Evolutionary conservation across 2,113 vertebrate genomes (phyloP).

Genomic region (Clarias macrocephalus): DNA sequence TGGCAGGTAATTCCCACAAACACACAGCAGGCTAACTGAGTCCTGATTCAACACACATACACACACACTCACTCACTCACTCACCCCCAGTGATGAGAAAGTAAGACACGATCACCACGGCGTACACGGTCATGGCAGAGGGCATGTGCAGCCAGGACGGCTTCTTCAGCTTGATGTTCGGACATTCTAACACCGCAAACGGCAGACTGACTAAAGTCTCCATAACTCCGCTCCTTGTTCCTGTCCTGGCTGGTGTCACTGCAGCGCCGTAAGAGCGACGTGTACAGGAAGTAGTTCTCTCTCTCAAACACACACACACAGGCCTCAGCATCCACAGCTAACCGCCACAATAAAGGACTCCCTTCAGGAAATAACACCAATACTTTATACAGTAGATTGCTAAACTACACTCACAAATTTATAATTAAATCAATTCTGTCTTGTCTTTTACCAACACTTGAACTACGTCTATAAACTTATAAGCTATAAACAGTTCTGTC

Average conservation of each 20-base stretch:
- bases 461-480: not conserved
- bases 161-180: conserved; percentile 95
- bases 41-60: too few relatives aligned
- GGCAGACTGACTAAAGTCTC: conserved; percentile 88
- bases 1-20: not conserved
- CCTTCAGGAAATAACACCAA: not conserved
- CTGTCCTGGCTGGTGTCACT: not conserved
- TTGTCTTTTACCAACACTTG: not conserved
- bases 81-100: conserved; percentile 99
- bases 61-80: conserved; percentile 20
- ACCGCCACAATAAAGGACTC: conserved; percentile 28
- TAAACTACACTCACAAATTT: not conserved
- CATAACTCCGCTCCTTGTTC: conserved; percentile 66
- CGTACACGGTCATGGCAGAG: conserved; percentile 97
- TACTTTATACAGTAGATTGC: not conserved
- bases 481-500: too few relatives aligned
- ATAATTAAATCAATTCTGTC: not conserved
- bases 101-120: conserved; percentile 94
- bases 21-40: not conserved
- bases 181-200: conserved; percentile 89
- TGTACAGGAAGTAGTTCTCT: conserved; percentile 68
- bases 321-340: not conserved
- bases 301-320: not conserved
- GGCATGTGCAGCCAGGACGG: conserved; percentile 97
- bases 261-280: conserved; percentile 63